These are phyloP conservation scores for Hirudinaria manillensis DNA, from an alignment of 2,888 invertebrate genomes.

Conservation along the genomic window DNA sequence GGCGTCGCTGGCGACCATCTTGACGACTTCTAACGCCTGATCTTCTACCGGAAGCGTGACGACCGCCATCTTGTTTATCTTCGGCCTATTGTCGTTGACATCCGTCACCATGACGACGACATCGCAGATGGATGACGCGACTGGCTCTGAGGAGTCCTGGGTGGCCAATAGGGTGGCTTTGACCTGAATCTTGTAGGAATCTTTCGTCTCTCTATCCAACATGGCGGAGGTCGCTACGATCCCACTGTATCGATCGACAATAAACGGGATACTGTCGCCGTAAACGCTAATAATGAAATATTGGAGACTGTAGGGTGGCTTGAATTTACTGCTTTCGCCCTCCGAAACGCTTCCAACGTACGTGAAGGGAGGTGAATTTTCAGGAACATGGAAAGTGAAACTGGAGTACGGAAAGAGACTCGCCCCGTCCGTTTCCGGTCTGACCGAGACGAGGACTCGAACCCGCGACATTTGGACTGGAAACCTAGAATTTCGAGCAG, in stretches of 20 bases:
- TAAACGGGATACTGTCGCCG: neutral
- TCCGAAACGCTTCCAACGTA: neutral
- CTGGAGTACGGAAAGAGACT: neutral
- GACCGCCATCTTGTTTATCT: conserved; percentile 60
- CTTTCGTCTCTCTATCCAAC: conserved; percentile 79
- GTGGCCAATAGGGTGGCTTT: conserved; percentile 80
- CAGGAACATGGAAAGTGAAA: neutral
- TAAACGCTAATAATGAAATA: neutral
- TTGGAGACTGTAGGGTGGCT: neutral
- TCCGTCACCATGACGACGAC: conserved; percentile 78
- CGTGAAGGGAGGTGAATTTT: neutral
- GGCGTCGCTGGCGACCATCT: conserved; percentile 24
- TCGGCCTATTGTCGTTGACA: conserved; percentile 85
- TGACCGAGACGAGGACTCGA: neutral
- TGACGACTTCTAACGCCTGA: conserved; percentile 24
- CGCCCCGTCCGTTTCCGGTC: neutral
- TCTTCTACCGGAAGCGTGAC: neutral
- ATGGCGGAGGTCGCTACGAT: conserved; percentile 90
- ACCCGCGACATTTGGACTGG: neutral
- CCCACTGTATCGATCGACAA: conserved; percentile 64
- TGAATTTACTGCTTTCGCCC: neutral
- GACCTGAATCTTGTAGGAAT: conserved; percentile 74
- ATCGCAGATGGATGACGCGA: conserved; percentile 82
- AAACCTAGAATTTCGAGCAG: neutral
- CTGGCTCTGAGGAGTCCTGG: conserved; percentile 47